These are phyloP conservation scores for Drosophila infuscata DNA, from an alignment of 2,888 invertebrate species.

Conservation along the genomic window DNA sequence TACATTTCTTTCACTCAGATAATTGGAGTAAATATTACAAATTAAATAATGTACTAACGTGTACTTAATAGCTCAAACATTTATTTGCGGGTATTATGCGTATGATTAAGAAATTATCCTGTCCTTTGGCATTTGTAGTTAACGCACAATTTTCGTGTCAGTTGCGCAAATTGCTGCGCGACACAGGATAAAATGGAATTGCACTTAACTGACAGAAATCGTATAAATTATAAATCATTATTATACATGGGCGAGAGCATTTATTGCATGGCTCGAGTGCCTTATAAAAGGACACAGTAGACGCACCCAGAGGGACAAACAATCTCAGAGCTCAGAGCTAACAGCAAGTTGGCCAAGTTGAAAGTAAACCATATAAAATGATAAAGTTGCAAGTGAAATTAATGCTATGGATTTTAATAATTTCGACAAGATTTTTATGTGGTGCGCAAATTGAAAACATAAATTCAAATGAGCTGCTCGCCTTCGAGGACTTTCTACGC, in stretches of 20 bases:
- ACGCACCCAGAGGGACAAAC: constrained; percentile 17
- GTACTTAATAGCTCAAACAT: neutral
- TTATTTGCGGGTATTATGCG: neutral
- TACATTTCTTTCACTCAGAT: neutral
- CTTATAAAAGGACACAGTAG: constrained; percentile 52
- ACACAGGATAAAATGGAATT: constrained; percentile 29
- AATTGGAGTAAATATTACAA: neutral
- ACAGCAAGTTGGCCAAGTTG: constrained; percentile 33
- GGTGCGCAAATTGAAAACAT: constrained; percentile 73
- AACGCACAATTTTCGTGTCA: constrained; percentile 67
- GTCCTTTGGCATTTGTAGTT: constrained; percentile 28
- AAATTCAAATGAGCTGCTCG: constrained; percentile 73
- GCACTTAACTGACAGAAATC: constrained; percentile 38
- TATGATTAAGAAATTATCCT: constrained; percentile 37
- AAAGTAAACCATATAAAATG: constrained; percentile 72
- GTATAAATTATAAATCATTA: constrained; percentile 64
- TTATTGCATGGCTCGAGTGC: constrained; percentile 2
- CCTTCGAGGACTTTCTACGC: constrained; percentile 78
- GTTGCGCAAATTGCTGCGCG: constrained; percentile 50
- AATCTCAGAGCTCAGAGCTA: constrained; percentile 2
- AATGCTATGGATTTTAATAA: constrained; percentile 74
- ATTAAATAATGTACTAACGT: neutral
- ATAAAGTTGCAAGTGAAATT: constrained; percentile 74
- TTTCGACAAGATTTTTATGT: constrained; percentile 63
- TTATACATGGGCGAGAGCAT: no score